phyloP scores from a whole-genome alignment of 2,888 invertebrate species.

The Helicoverpa assulta region DNA sequence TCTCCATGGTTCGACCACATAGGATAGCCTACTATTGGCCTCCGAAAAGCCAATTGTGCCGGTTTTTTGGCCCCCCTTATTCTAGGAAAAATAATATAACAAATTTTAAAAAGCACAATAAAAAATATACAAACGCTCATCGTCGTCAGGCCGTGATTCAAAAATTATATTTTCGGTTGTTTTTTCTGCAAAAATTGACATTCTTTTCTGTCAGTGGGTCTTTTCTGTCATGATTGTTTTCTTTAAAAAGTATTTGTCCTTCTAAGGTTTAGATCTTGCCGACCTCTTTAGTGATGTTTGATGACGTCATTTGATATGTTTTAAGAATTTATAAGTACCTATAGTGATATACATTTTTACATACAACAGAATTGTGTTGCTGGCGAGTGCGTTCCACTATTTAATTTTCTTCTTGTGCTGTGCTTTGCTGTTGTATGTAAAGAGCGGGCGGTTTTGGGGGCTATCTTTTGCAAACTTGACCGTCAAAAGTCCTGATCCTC shows the following conservation, averaged over 20 bases:
- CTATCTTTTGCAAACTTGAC: too few relatives aligned
- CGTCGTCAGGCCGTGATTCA: background rate
- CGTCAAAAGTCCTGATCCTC: too few relatives aligned
- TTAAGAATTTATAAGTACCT: too few relatives aligned
- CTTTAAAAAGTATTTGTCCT: background rate
- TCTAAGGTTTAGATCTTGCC: background rate
- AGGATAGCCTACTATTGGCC: background rate
- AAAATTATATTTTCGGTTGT: background rate
- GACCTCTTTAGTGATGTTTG: background rate
- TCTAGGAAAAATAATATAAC: background rate
- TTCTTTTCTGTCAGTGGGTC: conserved; percentile 10
- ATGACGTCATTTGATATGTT: background rate
- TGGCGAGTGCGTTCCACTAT: too few relatives aligned
- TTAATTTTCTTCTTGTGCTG: too few relatives aligned
- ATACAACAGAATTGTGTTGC: too few relatives aligned
- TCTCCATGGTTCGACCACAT: too few relatives aligned
- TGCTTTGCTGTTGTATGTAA: too few relatives aligned
- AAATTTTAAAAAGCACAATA: background rate
- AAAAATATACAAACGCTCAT: conserved; percentile 35
- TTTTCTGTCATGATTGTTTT: conserved; percentile 11
- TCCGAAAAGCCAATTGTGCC: background rate
- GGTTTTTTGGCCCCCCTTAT: background rate
- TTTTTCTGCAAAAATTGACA: conserved; percentile 22
- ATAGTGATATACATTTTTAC: too few relatives aligned
- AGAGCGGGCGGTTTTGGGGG: too few relatives aligned